Conservation (phyloP, 2,888 invertebrate species). For the Tillus elongatus region DNA sequence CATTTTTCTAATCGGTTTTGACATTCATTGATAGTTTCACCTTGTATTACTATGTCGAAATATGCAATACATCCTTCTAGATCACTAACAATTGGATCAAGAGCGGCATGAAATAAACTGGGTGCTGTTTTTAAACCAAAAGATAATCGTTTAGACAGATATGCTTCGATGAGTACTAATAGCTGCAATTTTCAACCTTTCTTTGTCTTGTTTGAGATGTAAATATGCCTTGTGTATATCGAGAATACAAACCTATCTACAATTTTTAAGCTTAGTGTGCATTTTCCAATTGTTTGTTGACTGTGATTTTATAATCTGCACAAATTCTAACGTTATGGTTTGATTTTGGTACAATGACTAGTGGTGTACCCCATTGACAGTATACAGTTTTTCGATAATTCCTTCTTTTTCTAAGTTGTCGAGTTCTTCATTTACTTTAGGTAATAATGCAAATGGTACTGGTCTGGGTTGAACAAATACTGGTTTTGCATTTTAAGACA, state of each 20-base stretch:
- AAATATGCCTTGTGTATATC: background rate
- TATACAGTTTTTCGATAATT: background rate
- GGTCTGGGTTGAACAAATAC: constrained; percentile 14
- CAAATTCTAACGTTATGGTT: background rate
- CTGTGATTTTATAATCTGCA: background rate
- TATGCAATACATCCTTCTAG: too few relatives aligned
- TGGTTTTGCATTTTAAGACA: constrained; percentile 8
- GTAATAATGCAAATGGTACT: constrained; percentile 12
- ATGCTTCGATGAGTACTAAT: background rate
- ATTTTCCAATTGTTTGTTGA: background rate
- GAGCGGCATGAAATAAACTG: background rate
- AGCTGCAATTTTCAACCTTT: background rate
- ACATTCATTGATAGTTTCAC: background rate
- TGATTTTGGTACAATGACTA: background rate
- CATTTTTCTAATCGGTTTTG: constrained; percentile 13
- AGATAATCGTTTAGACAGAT: background rate
- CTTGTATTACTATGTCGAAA: too few relatives aligned
- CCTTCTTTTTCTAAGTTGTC: constrained; percentile 10
- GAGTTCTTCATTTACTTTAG: constrained; percentile 14
- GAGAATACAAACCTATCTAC: background rate
- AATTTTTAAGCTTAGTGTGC: background rate
- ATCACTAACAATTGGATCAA: background rate
- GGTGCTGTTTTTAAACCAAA: constrained; percentile 2
- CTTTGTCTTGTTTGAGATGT: background rate
- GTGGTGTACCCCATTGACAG: background rate